Evolutionary conservation across 92 coral and sea anemone genomes (phyloP), one percentile per base, ranked within the genome.

Genomic region (Umimayanthus chanpuru): DNA sequence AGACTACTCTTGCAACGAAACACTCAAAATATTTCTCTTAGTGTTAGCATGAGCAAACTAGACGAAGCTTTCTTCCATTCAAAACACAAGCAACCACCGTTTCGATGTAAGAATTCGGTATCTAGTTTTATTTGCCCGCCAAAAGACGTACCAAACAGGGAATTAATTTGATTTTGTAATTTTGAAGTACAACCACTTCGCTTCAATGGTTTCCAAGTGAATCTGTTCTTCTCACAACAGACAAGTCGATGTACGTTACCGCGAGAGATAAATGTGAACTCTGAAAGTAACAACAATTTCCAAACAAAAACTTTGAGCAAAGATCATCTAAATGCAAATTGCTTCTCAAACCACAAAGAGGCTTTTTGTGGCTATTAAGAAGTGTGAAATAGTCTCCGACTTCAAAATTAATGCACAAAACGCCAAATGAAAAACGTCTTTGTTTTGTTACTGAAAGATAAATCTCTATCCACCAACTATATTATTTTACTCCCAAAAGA

Each of bases 301-400:
- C 82, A 44, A 49, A 49, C 30, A 78, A 78, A 43, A 58, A 15
- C 65, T 49, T 43, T 43, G 64, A 50, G n/a, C 82, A n/a, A 44
- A 47, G 20, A 49, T 78, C 66, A 53, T 78, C 82, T 78, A 78
- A 44, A 83, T 83, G 87, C 78, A 83, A 83, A 83, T 83, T 83
- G 18, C 66, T 43, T 26, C 28, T 72, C 56, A 67, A 70, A 74
- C 40, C 29, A 83, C 87, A 70, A 83, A 83, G 50, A 50, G 41
- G 65, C 65, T 68, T 83, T 83, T 15, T 83, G 77, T 32, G 23
- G 78, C 50, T 64, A 47, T 83, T 83, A 70, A 71, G 74, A 83
- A 72, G 87, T 83, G 87, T 83, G 87, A 83, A 83, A 83, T 65
- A 50, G 87, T 83, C 87, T 83, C 87, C 30, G 65, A 70, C 87